These are phyloP conservation scores for Tromatobia lineatoria DNA, from an alignment of 2,888 invertebrate genomes.

Conservation along the genomic window DNA sequence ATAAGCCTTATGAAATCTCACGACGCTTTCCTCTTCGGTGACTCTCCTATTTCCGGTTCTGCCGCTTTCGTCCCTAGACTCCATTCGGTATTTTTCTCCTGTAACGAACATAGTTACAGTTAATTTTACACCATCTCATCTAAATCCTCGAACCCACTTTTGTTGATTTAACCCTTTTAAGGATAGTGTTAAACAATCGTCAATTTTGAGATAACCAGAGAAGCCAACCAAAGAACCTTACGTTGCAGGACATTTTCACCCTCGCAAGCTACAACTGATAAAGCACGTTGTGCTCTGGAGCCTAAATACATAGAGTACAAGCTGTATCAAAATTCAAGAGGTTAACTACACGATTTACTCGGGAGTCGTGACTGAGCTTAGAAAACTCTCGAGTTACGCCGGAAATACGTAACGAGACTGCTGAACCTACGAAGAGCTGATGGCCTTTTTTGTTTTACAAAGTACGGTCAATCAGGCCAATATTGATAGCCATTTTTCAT, in stretches of 20 bases:
- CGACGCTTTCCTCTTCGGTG: constrained; percentile 40
- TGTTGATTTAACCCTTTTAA: background rate
- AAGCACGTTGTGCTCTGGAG: constrained; percentile 9
- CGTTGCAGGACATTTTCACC: background rate
- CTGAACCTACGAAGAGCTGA: background rate
- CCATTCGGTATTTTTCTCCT: constrained; percentile 12
- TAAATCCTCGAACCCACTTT: too few relatives aligned
- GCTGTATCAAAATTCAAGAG: constrained; percentile 6
- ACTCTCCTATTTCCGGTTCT: constrained; percentile 1
- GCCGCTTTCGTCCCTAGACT: background rate
- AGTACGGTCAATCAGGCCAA: background rate
- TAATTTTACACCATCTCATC: background rate
- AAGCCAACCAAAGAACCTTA: constrained; percentile 8
- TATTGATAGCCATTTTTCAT: background rate
- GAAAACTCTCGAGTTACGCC: background rate
- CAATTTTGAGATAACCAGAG: background rate
- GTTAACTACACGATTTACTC: background rate
- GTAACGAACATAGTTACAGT: constrained; percentile 31
- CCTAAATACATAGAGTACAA: constrained; percentile 28
- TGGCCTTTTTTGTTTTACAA: background rate
- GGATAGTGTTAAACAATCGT: background rate
- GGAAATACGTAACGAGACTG: background rate
- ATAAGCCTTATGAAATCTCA: constrained; percentile 16
- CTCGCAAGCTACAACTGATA: background rate
- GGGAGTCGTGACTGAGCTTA: background rate